Base-by-base conservation (phyloP, 2,113 vertebrate genomes). In the Nansenia antarctica region DNA sequence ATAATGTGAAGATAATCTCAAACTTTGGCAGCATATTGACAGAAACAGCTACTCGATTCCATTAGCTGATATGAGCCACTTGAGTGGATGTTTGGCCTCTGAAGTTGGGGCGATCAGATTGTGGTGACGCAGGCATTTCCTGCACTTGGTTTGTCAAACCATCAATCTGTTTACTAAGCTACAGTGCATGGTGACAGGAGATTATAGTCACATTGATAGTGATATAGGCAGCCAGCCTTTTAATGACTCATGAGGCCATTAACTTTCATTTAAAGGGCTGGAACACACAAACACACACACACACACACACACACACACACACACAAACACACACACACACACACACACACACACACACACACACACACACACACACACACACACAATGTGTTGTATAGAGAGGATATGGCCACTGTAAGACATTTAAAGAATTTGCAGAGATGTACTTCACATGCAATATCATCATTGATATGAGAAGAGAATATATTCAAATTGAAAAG, bases 41-140 rank as follows among this genome's bases (percentile, higher is more conserved):
- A 82, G 78, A 69, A 81, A 82, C 81, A 73, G 79, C 68, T 49
- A 54, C 76, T 82, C 70, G 67, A 84, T 81, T 86, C 80, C 78
- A 90, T 92, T 88, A 87, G 83, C 69, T 84, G 82, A 84, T 89
- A 87, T 70, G 81, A 83, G 73, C 66, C 58, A 65, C 76, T 87
- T 29, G 53, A 80, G 74, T 30, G 57, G 78, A 64, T 82, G 77
- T 73, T 60, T 67, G 65, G 72, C 63, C 52, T 77, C 71, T 74
- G 64, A 73, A 79, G 72, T 71, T 68, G 69, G 65, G 70, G 70
- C 58, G 8, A 86, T 88, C 84, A 82, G 86, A 88, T 87, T 74
- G 76, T 34, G 31, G 74, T 65, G 67, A 79, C 73, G 61, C 75
- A 75, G 69, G 58, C 77, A 67, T 79, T 85, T 82, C 79, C 74